Base-by-base conservation (phyloP, 2,888 invertebrate species). In the Leptopilina syphax region DNA sequence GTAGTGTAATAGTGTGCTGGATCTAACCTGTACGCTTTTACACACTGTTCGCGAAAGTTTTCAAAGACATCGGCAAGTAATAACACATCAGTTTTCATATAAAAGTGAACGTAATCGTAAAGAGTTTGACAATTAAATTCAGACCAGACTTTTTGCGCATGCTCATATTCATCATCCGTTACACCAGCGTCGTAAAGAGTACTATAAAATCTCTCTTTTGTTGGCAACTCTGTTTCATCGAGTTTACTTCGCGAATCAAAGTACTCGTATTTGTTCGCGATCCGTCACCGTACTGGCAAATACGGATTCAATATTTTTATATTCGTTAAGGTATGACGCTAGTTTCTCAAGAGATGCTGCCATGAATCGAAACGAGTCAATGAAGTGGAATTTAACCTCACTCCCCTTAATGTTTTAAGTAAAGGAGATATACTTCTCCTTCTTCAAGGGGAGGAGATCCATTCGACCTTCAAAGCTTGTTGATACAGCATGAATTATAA, bases 1-100 rank as follows among this genome's bases (percentile, higher is more conserved):
- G 34, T 34, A 34, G 34, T 34, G 34, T 34, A 34, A 34, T 34
- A 34, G 34, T 34, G 34, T 34, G 34, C 34, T 34, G 34, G 34
- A 34, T 34, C 83, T 12, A 81, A 63, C 18, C 27, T 41, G 50
- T 68, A 68, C 44, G 68, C 68, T 5, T 24, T 44, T 9, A 47
- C 90, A 27, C 80, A 81, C 27, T 57, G 79, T 27, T 63, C 57
- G 24, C 83, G 41, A 24, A 81, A 83, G 63, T 78, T 80, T 77
- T 80, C 81, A 67, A 81, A 83, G 1, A 60, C 60, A 60, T 66
- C 66, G 12, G 66, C 13, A 34, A 34, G 10, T 13, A 66, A 47
- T 47, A 34, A 12, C 34, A 41, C 12, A 34, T 34, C 34, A 34
- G 34, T 34, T 34, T 34, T 34, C 34, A 34, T 34, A 34, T 34